Evolutionary conservation across 2,797 vertebrate species (phyloP).

Genomic region (Ctenochaetus hawaiiensis): DNA sequence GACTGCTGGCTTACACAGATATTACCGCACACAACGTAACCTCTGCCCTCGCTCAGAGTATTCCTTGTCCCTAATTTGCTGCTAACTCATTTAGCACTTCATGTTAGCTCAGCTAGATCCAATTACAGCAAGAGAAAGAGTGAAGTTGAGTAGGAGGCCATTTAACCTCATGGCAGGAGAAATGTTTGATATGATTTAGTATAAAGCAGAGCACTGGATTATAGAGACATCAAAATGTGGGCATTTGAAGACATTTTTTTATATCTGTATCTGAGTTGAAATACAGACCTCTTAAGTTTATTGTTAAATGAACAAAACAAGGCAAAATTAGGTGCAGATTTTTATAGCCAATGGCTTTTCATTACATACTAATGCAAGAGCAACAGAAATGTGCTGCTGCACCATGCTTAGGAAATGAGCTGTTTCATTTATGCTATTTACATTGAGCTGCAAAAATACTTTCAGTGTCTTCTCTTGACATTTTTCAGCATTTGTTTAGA

Average conservation of each 20-base stretch:
- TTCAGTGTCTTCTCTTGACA: background rate
- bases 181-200: conserved; percentile 18
- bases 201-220: background rate
- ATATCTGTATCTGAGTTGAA: background rate
- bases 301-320: background rate
- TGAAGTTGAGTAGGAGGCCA: conserved; percentile 66
- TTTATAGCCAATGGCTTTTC: background rate
- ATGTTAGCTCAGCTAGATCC: conserved; percentile 80
- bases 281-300: background rate
- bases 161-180: conserved; percentile 71
- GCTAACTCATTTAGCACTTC: conserved; percentile 79
- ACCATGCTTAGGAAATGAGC: background rate
- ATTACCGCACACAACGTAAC: conserved; percentile 41
- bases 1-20: background rate
- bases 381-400: background rate
- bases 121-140: conserved; percentile 70
- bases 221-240: background rate
- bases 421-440: background rate
- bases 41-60: conserved; percentile 61
- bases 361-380: background rate
- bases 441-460: background rate
- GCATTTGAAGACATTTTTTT: background rate
- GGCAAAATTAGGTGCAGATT: too few relatives aligned
- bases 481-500: too few relatives aligned
- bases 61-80: conserved; percentile 70